phyloP scores from a whole-genome alignment of 2,888 invertebrate species.

The Furcula furcula region DNA sequence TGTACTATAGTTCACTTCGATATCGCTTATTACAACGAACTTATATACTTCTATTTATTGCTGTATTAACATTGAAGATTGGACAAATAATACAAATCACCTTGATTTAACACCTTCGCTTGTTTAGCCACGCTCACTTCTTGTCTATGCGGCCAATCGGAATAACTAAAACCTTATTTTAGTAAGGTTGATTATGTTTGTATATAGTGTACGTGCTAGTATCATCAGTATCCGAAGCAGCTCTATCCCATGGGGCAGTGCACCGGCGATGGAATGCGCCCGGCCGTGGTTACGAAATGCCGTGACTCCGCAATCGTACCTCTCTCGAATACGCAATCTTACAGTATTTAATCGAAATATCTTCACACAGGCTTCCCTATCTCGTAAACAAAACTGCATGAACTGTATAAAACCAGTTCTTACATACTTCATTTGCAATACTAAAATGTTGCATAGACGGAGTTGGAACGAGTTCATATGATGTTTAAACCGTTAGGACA shows the following conservation, averaged over 20 bases:
- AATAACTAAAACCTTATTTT: constrained; percentile 3
- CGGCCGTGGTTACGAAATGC: constrained; percentile 76
- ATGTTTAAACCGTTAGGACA: no score
- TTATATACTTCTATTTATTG: not conserved
- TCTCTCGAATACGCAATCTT: constrained; percentile 57
- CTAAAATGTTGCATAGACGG: no score
- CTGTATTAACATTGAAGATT: constrained; percentile 12
- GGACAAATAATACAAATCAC: constrained; percentile 17
- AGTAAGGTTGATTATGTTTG: constrained; percentile 16
- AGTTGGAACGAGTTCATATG: no score
- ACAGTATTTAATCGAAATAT: constrained; percentile 35
- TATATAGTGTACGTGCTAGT: constrained; percentile 25
- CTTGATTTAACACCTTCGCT: constrained; percentile 43
- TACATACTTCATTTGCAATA: no score
- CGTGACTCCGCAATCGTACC: constrained; percentile 61
- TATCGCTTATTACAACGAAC: not conserved
- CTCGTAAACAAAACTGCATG: constrained; percentile 1
- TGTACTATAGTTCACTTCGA: not conserved
- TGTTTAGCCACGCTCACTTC: constrained; percentile 38
- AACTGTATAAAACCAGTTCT: no score
- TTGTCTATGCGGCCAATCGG: no score
- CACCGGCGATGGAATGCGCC: constrained; percentile 71
- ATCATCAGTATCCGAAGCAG: constrained; percentile 58
- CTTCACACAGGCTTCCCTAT: constrained; percentile 10
- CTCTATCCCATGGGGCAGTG: constrained; percentile 69